These are phyloP conservation scores for Stenodema calcarata DNA, from an alignment of 2,888 invertebrate species.

Conservation along the genomic window DNA sequence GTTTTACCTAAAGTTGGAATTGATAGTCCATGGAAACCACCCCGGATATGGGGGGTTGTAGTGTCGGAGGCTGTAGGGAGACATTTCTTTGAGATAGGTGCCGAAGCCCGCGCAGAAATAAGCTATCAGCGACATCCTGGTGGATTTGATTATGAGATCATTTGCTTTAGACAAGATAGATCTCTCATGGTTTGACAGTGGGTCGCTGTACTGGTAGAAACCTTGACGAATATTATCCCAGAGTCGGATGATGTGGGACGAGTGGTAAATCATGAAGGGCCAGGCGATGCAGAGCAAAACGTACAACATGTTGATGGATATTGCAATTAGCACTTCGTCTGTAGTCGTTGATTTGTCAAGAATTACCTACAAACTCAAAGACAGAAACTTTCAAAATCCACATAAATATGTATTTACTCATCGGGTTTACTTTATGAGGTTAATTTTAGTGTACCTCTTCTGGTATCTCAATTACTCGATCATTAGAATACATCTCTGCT, in stretches of 20 bases:
- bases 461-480: too few species aligned
- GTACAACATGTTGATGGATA: constrained; percentile 2
- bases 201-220: constrained; percentile 13
- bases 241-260: not conserved
- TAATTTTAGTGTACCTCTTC: too few species aligned
- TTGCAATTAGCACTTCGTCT: not conserved
- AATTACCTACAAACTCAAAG: not conserved
- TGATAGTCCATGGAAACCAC: constrained; percentile 26
- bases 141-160: not conserved
- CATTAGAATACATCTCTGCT: too few species aligned
- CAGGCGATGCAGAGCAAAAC: constrained; percentile 13
- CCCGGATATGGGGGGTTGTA: constrained; percentile 26
- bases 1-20: not conserved
- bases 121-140: not conserved
- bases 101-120: constrained; percentile 22
- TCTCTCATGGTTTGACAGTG: not conserved
- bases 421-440: too few species aligned
- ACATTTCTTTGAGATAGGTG: constrained; percentile 25
- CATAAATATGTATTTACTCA: too few species aligned
- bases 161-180: constrained; percentile 18
- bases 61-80: not conserved
- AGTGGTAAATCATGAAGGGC: constrained; percentile 25
- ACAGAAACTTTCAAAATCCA: too few species aligned
- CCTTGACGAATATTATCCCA: not conserved
- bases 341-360: not conserved